Evolutionary conservation across 37 sponge, comb jelly and placozoan species (phyloP).

Genomic region (Aphrocallistes beatrix): DNA sequence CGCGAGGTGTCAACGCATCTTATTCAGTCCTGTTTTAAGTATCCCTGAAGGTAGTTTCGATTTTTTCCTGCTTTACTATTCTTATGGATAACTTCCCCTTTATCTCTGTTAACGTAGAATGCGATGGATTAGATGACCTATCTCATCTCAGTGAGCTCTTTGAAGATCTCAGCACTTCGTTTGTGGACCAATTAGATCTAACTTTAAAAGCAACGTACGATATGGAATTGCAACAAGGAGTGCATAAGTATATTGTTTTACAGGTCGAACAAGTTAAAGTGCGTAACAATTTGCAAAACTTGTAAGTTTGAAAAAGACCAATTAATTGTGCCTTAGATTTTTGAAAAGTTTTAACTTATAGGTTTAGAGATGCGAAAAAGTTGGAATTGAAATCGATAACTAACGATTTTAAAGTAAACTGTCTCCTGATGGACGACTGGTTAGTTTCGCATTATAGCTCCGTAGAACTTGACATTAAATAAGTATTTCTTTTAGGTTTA

Average conservation of each 20-base stretch:
- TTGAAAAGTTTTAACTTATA: background rate
- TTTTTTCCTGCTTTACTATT: too few species aligned
- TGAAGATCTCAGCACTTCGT: background rate
- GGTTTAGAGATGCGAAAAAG: background rate
- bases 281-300: background rate
- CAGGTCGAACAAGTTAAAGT: background rate
- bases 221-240: background rate
- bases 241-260: background rate
- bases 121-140: too few species aligned
- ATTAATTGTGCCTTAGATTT: background rate
- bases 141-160: background rate
- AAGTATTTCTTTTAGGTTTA: background rate
- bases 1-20: too few species aligned
- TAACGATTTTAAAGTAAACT: background rate
- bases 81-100: too few species aligned
- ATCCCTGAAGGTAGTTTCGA: too few species aligned
- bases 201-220: background rate
- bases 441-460: background rate
- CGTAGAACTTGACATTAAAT: too few species aligned
- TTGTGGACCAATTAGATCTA: background rate
- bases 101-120: too few species aligned
- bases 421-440: background rate
- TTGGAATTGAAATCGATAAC: background rate
- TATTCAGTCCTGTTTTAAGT: too few species aligned
- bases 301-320: background rate